Conservation (phyloP, 1,140 invertebrate genomes). For the Caenorhabditis briggsae region DNA sequence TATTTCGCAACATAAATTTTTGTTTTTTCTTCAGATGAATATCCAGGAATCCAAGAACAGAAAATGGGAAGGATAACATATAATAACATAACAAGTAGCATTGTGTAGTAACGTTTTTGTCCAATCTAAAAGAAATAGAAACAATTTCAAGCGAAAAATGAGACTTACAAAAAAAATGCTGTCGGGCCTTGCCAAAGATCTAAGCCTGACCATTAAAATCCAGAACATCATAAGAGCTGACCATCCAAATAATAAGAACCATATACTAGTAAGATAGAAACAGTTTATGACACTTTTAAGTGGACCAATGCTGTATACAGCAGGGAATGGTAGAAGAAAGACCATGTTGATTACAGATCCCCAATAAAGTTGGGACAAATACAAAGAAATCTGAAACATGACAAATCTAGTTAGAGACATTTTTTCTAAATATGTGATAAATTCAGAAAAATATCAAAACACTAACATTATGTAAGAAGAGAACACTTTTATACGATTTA, state of each 20-base stretch:
- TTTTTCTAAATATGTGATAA: no score
- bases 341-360: slow-evolving; percentile 5
- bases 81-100: background rate
- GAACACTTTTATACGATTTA: background rate
- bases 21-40: background rate
- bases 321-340: background rate
- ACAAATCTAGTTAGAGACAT: no score
- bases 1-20: background rate
- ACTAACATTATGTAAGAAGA: background rate
- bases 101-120: background rate
- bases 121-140: background rate
- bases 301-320: background rate
- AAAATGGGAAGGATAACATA: background rate
- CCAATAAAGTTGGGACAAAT: background rate
- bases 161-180: background rate
- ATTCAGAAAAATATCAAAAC: background rate
- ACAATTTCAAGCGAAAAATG: background rate
- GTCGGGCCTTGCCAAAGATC: background rate
- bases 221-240: background rate
- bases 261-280: background rate
- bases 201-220: background rate
- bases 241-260: background rate
- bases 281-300: background rate
- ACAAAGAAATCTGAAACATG: background rate
- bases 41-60: background rate